These are phyloP conservation scores for Kryptolebias ocellatus DNA, from an alignment of 2,797 vertebrate species.

Conservation along the genomic window DNA sequence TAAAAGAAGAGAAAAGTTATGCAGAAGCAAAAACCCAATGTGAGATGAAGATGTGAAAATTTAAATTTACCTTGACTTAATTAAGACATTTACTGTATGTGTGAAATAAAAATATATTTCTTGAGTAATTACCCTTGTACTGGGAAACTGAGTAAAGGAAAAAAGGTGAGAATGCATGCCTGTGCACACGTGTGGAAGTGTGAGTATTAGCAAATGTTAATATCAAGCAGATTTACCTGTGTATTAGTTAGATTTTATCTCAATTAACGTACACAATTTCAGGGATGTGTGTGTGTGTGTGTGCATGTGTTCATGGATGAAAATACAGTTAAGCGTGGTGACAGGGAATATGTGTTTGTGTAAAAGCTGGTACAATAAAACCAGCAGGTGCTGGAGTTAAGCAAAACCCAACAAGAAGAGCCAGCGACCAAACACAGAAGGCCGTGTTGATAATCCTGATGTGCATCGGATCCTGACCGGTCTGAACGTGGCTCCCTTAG, in stretches of 20 bases:
- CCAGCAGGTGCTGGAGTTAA: slow-evolving; percentile 70
- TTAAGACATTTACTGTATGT: slow-evolving; percentile 67
- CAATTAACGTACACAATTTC: slow-evolving; percentile 30
- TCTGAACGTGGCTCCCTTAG: slow-evolving; percentile 61
- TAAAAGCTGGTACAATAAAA: slow-evolving; percentile 47
- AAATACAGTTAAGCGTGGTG: slow-evolving; percentile 32
- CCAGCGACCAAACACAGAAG: slow-evolving; percentile 35
- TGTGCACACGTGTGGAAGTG: slow-evolving; percentile 19
- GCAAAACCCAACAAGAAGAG: slow-evolving; percentile 57
- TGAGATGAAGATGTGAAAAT: slow-evolving; percentile 61
- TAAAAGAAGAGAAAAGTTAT: slow-evolving; percentile 49
- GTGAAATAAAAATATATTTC: slow-evolving; percentile 44
- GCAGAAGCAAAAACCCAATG: slow-evolving; percentile 58
- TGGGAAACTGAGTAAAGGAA: slow-evolving; percentile 40
- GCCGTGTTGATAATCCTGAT: slow-evolving; percentile 63
- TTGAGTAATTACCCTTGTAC: slow-evolving; percentile 35
- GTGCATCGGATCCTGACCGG: slow-evolving; percentile 54
- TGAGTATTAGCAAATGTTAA: slow-evolving; percentile 43
- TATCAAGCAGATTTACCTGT: slow-evolving; percentile 40
- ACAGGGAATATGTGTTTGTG: slow-evolving; percentile 21
- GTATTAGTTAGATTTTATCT: slow-evolving; percentile 33
- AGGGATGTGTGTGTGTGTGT: slow-evolving; percentile 30
- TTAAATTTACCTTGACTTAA: slow-evolving; percentile 45
- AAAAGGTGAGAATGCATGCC: neutral
- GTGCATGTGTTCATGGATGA: slow-evolving; percentile 20